These are phyloP conservation scores for Protobothrops flavoviridis DNA, from an alignment of 2,113 vertebrate species.

Conservation along the genomic window DNA sequence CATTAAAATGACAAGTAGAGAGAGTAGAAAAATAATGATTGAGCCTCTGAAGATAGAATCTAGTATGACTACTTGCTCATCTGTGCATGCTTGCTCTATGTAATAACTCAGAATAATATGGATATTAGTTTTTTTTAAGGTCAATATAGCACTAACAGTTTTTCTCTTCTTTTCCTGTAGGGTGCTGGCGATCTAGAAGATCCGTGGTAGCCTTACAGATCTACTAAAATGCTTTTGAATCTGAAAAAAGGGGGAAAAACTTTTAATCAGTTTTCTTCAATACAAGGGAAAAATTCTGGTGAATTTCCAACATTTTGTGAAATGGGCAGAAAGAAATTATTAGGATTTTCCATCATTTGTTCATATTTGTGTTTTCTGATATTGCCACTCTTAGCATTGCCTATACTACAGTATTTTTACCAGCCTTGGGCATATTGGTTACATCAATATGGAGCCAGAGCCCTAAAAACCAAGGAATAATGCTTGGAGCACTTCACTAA, in stretches of 20 bases:
- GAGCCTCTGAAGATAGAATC: background rate
- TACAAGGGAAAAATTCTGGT: conserved; percentile 80
- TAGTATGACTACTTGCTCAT: conserved; percentile 29
- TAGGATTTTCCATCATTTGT: conserved; percentile 83
- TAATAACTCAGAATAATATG: conserved; percentile 64
- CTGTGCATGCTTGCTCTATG: conserved; percentile 45
- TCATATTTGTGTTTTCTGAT: conserved; percentile 79
- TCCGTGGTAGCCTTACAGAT: conserved; percentile 94
- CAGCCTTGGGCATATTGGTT: conserved; percentile 73
- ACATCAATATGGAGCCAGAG: conserved; percentile 71
- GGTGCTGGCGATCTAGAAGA: conserved; percentile 93
- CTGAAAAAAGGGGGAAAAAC: conserved; percentile 83
- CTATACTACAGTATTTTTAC: conserved; percentile 78
- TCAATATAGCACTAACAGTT: conserved; percentile 73
- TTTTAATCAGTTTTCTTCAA: conserved; percentile 80
- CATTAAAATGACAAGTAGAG: background rate
- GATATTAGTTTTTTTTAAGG: conserved; percentile 51
- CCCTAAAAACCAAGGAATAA: conserved; percentile 67
- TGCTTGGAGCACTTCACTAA: conserved; percentile 66
- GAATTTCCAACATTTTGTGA: conserved; percentile 85
- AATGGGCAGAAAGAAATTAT: conserved; percentile 77
- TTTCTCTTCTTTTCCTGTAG: conserved; percentile 84
- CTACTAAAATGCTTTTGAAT: conserved; percentile 85
- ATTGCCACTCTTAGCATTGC: conserved; percentile 79
- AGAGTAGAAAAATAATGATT: background rate